Evolutionary conservation across 2,797 vertebrate species (phyloP), one percentile per base, ranked within the genome.

Genomic region (Tarsius wallacei): DNA sequence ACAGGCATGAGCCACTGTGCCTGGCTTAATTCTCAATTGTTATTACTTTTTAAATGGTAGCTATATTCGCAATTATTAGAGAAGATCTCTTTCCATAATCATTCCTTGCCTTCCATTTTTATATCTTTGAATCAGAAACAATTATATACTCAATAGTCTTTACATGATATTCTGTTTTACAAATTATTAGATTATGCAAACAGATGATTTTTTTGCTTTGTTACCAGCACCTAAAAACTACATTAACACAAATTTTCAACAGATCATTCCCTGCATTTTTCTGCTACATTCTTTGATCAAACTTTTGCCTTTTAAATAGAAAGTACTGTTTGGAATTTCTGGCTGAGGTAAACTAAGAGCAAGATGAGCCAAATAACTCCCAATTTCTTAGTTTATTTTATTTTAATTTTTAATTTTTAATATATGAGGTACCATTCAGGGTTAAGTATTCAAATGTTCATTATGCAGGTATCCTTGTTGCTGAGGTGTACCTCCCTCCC

Each of bases 61-160:
- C 3, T 42, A 4, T 42, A 42, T 42, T 42, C 5, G 7, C 42
- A 42, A 6, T 42, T 42, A 42, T 42, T 42, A 42, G 42, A 42
- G 42, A 42, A 42, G 42, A 42, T 71, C 10, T 59, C 59, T 87
- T 90, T 24, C 33, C 33, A 63, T 87, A 68, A 33, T 88, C 4
- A 81, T 51, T 85, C 53, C 0, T 63, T 49, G 88, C 2, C 5
- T 86, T 77, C 53, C 59, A 64, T 64, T 66, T 66, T 76, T 55
- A 57, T 22, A 64, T 70, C 83, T 47, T 68, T 47, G 12, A 93
- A 17, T 57, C 82, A 68, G 83, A 96, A 94, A 93, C 8, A 89
- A 73, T 63, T 87, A 28, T 7, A 51, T 80, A 74, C 3, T 49
- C 17, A 90, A 17, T 33, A 87, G 10, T 51, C 9, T 61, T 87